Percentiles rank a stretch among this genome's conserved stretches.
Evolutionary conservation across 2,888 invertebrate species (phyloP).

Genomic region (Oithona nana): DNA sequence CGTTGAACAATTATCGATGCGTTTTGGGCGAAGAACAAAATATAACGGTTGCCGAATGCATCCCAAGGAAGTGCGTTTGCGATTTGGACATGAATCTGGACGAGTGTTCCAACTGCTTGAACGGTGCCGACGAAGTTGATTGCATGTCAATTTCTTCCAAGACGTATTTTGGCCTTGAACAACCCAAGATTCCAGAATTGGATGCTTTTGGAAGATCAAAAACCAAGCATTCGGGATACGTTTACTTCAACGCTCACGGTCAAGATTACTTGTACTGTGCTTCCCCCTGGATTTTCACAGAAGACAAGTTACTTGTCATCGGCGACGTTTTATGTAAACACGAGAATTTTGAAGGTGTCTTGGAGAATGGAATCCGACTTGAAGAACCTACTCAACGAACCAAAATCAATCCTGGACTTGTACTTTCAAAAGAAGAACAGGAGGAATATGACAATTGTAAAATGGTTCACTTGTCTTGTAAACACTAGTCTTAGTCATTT

Average conservation of each 20-base stretch:
- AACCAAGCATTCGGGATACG: background rate
- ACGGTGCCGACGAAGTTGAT: conserved; percentile 10
- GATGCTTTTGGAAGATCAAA: conserved; percentile 3
- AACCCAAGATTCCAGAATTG: background rate
- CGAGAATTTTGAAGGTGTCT: background rate
- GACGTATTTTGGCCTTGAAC: background rate
- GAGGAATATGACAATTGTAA: background rate
- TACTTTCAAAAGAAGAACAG: background rate
- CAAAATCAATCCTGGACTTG: background rate
- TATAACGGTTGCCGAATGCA: background rate
- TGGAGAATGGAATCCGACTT: background rate
- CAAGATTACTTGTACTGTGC: conserved; percentile 10
- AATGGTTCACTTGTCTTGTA: background rate
- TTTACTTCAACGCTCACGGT: conserved; percentile 1
- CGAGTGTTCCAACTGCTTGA: background rate
- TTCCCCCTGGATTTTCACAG: background rate
- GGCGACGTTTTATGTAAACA: conserved; percentile 1
- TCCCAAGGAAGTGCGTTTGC: background rate
- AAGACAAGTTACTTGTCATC: background rate
- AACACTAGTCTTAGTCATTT: background rate
- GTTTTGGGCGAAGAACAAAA: background rate
- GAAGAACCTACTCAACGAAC: background rate
- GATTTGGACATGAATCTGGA: background rate
- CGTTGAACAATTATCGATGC: background rate
- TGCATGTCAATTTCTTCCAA: background rate